Conservation (phyloP, 2,113 vertebrate species). For the Serinus canaria region DNA sequence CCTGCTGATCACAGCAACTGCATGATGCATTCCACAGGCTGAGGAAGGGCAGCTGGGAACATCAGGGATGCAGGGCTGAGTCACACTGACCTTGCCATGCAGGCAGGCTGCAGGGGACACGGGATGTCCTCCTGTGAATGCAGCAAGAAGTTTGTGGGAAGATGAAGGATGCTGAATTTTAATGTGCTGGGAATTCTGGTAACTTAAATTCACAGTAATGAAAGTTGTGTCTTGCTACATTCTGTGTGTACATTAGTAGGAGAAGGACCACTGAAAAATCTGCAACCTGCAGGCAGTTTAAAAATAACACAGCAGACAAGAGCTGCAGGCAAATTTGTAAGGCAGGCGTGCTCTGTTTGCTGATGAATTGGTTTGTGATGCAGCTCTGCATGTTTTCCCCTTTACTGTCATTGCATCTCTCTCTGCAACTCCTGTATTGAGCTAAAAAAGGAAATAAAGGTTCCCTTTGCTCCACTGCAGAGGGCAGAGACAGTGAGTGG, state of each 20-base stretch:
- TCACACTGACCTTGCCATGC: not conserved
- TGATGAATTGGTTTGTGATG: slow-evolving; percentile 49
- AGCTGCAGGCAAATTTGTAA: slow-evolving; percentile 51
- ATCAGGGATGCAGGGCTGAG: not conserved
- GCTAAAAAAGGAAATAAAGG: not conserved
- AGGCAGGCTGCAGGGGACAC: not conserved
- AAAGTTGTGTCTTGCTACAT: slow-evolving; percentile 6
- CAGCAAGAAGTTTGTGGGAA: not conserved
- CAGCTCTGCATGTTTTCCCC: slow-evolving; percentile 33
- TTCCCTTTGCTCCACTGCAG: not conserved
- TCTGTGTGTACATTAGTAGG: not conserved
- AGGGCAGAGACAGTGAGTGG: not conserved
- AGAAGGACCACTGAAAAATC: slow-evolving; percentile 43
- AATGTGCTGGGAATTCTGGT: not conserved
- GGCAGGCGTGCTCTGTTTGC: slow-evolving; percentile 51
- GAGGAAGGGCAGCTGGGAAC: not conserved
- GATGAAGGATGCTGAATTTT: not conserved
- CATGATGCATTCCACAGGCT: not conserved
- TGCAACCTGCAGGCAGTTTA: slow-evolving; percentile 63
- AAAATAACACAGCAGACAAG: slow-evolving; percentile 64
- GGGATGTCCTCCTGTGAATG: not conserved
- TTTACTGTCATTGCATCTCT: slow-evolving; percentile 7
- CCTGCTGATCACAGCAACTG: not conserved
- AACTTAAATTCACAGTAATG: not conserved
- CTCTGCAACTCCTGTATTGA: not conserved